Percentiles rank a stretch among this genome's conserved stretches.
Evolutionary conservation across 1,140 invertebrate genomes (phyloP).

Genomic region (Pantala flavescens): DNA sequence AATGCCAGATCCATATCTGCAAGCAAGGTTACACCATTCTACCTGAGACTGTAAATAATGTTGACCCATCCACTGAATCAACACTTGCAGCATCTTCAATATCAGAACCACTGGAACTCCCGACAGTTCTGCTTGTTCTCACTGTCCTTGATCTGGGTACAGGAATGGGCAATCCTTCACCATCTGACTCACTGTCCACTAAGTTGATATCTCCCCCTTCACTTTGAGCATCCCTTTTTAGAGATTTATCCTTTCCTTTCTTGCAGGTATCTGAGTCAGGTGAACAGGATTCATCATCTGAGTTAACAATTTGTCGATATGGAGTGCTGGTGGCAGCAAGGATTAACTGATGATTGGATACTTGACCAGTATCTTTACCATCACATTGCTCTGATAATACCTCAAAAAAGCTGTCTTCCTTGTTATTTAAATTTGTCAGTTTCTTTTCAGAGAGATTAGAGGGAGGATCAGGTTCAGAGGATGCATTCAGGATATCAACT

Average conservation of each 20-base stretch:
- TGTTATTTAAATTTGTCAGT: not conserved
- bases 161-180: not conserved
- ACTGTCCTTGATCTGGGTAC: not conserved
- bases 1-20: not conserved
- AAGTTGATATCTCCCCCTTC: not conserved
- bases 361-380: not conserved
- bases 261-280: not conserved
- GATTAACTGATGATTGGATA: not conserved
- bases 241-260: not conserved
- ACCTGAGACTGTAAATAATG: slow-evolving; percentile 6
- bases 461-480: not conserved
- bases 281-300: not conserved
- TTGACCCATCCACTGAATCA: not conserved
- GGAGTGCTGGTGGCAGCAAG: not conserved
- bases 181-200: not conserved
- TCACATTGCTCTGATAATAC: not conserved
- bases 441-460: not conserved
- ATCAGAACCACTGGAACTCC: not conserved
- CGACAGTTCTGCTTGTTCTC: not conserved
- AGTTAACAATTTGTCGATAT: not conserved
- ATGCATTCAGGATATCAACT: no score
- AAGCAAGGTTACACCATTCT: not conserved
- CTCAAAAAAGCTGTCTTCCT: not conserved
- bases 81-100: slow-evolving; percentile 1
- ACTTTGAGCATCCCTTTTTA: not conserved